Percentiles rank a stretch among this genome's conserved stretches.
Evolutionary conservation across 1,140 invertebrate genomes (phyloP).

Genomic region (Harpegnathos saltator): DNA sequence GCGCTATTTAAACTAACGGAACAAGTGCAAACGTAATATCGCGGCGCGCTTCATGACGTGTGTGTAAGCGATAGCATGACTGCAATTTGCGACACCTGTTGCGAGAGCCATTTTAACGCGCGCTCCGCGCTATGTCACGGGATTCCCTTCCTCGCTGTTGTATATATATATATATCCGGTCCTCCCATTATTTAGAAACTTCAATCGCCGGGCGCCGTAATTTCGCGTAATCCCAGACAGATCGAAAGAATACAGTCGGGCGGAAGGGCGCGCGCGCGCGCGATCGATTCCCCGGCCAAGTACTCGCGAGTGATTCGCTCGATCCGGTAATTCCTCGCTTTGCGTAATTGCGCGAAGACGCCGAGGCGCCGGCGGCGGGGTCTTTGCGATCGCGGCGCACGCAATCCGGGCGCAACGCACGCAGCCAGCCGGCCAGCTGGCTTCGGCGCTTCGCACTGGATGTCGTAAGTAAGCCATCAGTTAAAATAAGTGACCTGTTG

Average conservation of each 20-base stretch:
- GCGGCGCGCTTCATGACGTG: neutral
- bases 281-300: constrained; percentile 1
- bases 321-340: neutral
- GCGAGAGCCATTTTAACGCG: constrained; percentile 14
- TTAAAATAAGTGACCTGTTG: constrained; percentile 66
- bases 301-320: constrained; percentile 5
- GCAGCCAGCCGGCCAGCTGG: too few species aligned
- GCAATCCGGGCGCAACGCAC: neutral
- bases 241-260: neutral
- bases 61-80: constrained; percentile 4
- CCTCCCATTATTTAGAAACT: constrained; percentile 19
- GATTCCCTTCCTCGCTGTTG: neutral
- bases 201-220: constrained; percentile 2
- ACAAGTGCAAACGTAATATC: neutral
- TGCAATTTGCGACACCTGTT: constrained; percentile 42
- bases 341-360: neutral
- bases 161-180: too few species aligned
- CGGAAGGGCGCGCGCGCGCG: neutral
- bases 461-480: constrained; percentile 53
- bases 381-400: neutral
- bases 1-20: neutral
- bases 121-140: neutral
- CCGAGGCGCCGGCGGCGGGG: too few species aligned
- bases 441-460: constrained; percentile 3
- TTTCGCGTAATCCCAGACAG: neutral